A percentile compares a stretch with the other conserved stretches of the same genome.
Evolutionary conservation across 1,140 invertebrate genomes (phyloP).

Genomic region (Drosophila littoralis): DNA sequence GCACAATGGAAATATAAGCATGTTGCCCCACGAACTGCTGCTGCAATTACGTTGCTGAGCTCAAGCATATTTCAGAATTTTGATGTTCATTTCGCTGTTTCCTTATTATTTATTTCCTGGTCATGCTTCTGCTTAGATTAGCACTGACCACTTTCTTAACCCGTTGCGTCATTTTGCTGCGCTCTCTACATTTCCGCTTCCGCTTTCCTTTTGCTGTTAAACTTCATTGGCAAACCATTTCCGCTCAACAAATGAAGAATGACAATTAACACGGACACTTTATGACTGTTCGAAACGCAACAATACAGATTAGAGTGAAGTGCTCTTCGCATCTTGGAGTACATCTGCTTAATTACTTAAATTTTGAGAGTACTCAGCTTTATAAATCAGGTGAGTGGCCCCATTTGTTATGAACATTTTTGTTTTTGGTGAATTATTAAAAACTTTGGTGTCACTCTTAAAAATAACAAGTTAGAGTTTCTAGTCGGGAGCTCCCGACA

Average conservation of each 20-base stretch:
- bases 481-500: no score
- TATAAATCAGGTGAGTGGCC: no score
- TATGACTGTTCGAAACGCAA: background rate
- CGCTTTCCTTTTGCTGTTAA: conserved; percentile 4
- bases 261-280: background rate
- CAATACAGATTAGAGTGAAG: background rate
- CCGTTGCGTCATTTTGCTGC: conserved; percentile 1
- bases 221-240: conserved; percentile 16
- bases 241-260: background rate
- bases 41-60: background rate
- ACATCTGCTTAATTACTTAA: no score
- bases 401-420: no score
- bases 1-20: conserved; percentile 47
- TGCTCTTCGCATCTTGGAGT: no score
- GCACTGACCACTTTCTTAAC: background rate
- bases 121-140: conserved; percentile 10
- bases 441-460: no score
- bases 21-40: background rate
- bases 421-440: no score
- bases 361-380: no score
- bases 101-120: conserved; percentile 17
- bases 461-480: no score
- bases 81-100: conserved; percentile 6
- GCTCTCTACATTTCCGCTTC: conserved; percentile 5
- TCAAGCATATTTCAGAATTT: conserved; percentile 6